A percentile compares a stretch with the other conserved stretches of the same genome.
Conservation (phyloP, 2,113 vertebrate genomes). For the Chamaetylas fuelleborni region DNA sequence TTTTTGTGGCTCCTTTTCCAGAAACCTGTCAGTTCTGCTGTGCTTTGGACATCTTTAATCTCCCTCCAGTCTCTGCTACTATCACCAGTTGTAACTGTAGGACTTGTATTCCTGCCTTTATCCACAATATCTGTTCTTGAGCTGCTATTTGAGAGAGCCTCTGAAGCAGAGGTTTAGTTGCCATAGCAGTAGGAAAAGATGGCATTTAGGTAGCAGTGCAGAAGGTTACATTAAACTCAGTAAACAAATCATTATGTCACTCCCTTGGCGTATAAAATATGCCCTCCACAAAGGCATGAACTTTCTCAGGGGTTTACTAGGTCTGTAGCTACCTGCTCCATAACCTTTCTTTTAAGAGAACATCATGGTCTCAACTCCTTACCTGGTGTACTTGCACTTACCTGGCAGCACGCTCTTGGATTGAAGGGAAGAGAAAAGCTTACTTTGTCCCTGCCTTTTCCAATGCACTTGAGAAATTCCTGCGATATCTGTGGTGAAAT, state of each 20-base stretch:
- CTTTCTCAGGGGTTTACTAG: not conserved
- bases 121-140: not conserved
- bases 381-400: not conserved
- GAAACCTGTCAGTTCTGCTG: not conserved
- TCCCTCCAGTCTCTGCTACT: not conserved
- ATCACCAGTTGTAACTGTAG: not conserved
- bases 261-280: not conserved
- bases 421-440: not conserved
- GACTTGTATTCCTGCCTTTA: not conserved
- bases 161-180: not conserved
- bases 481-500: not conserved
- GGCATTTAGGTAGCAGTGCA: not conserved
- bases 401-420: not conserved
- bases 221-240: not conserved
- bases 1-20: not conserved
- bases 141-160: not conserved
- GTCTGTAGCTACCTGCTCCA: not conserved
- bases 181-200: not conserved
- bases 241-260: not conserved
- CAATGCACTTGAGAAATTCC: not conserved
- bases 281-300: rapidly evolving
- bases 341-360: not conserved
- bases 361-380: not conserved
- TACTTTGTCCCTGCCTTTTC: not conserved
- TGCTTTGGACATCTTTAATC: not conserved